Evolutionary conservation across 1,140 invertebrate species (phyloP).

Genomic region (Oscheius sp.): DNA sequence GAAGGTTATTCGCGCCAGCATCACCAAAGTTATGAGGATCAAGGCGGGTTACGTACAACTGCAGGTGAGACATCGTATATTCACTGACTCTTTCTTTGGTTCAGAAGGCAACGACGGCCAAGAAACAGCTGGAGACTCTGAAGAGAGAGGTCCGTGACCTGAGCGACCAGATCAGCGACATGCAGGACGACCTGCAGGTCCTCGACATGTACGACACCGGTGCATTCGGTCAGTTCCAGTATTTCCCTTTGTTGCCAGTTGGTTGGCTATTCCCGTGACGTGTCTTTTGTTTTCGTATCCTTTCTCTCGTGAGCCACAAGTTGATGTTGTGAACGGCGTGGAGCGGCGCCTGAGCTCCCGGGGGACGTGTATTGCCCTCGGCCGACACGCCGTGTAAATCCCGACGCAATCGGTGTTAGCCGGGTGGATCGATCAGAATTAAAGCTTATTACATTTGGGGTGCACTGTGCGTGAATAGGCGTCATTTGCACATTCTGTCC

Average conservation of each 20-base stretch:
- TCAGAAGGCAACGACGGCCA: conserved; percentile 27
- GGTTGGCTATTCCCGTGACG: too few relatives aligned
- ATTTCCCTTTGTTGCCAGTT: neutral
- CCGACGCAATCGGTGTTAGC: neutral
- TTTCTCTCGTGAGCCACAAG: too few relatives aligned
- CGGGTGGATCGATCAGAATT: neutral
- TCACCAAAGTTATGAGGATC: conserved; percentile 34
- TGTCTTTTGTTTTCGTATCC: too few relatives aligned
- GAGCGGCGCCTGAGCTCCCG: neutral
- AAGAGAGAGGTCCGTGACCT: conserved; percentile 39
- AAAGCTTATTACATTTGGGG: too few relatives aligned
- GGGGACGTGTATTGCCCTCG: neutral
- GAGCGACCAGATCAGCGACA: conserved; percentile 41
- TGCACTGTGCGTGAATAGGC: too few relatives aligned
- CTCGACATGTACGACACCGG: conserved; percentile 46
- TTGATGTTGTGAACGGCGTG: neutral
- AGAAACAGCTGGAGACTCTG: conserved; percentile 28
- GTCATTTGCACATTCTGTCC: too few relatives aligned
- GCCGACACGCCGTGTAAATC: neutral
- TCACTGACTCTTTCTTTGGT: neutral
- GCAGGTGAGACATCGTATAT: conserved; percentile 9
- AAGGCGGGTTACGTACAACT: conserved; percentile 41
- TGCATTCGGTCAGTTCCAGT: conserved; percentile 35
- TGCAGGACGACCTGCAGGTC: conserved; percentile 44
- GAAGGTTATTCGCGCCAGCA: conserved; percentile 11